These are phyloP conservation scores for Lasioglossum baleicum DNA, from an alignment of 1,140 invertebrate species.

Conservation along the genomic window DNA sequence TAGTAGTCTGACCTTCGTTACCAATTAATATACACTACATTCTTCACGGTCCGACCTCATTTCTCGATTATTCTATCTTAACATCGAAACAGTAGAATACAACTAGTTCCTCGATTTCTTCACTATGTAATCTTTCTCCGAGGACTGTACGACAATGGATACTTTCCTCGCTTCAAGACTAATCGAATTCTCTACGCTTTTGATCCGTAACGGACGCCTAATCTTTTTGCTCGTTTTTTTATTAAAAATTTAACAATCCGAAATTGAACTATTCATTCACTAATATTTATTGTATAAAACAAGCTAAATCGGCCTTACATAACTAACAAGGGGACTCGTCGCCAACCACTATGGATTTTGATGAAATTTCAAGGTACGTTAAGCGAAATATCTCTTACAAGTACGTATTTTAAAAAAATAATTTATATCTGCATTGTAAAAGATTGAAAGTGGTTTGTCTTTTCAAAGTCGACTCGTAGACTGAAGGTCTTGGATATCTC, in stretches of 20 bases:
- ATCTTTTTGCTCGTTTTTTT: not conserved
- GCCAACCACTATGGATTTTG: no score
- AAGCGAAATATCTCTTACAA: no score
- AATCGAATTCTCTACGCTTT: not conserved
- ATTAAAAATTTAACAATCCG: not conserved
- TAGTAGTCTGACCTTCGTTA: conserved; percentile 3
- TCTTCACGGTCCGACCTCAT: not conserved
- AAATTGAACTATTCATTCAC: not conserved
- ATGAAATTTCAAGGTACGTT: no score
- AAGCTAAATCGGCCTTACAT: not conserved
- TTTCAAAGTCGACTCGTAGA: no score
- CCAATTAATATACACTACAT: not conserved
- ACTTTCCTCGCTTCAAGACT: not conserved
- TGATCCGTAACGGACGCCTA: not conserved
- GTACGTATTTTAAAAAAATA: no score
- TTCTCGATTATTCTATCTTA: not conserved
- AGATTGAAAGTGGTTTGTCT: no score
- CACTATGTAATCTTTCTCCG: not conserved
- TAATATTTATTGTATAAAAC: not conserved
- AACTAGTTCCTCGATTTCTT: not conserved
- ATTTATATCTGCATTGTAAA: no score
- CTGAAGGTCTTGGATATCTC: not conserved
- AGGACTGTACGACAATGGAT: not conserved
- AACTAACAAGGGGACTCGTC: no score
- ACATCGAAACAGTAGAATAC: not conserved